Evolutionary conservation across 2,113 vertebrate species (phyloP), one percentile per base, ranked within the genome.

Genomic region (Oncorhynchus gorbuscha): DNA sequence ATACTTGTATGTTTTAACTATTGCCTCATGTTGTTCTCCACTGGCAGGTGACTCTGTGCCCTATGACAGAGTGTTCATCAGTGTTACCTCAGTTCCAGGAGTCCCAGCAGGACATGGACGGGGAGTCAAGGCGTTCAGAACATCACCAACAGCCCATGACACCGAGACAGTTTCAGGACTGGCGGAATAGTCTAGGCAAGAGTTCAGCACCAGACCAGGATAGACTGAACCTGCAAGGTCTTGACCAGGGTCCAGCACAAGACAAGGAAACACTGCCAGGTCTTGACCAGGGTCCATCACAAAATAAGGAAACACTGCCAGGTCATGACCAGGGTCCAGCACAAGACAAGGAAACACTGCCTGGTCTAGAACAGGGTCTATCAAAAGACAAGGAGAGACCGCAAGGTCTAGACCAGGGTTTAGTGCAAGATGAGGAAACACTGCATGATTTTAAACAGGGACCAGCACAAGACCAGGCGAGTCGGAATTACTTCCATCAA

Each of bases 1-100:
- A 55, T 55, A 14, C 1, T 9, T 39, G 18, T 20, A 20, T 20
- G 32, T 11, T 18, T 62, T 62, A 49, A 73, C 5, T 5, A 16
- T 20, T n/a, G 7, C 1, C 14, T 16, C 20, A 12, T 45, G 9
- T 65, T 64, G 49, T 22, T 45, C 48, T 75, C 5, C 45, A 35
- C 12, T 77, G 69, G 18, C 69, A 79, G 83, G 71, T 69, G 62
- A 14, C 73, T 24, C 51, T 16, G 65, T 13, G 4, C 64, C 45
- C 20, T 3, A 35, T 20, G 35, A 24, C 26, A 11, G 55, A 76
- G n/a, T 68, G 28, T 49, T 35, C 18, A 22, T 65, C 75, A 64
- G 49, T 45, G 39, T 45, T 9, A 24, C 22, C 13, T 8, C 5
- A n/a, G 8, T 26, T 55, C 67, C 59, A 22, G 9, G 24, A 67